A percentile compares a stretch with the other conserved stretches of the same genome.
Conservation (phyloP, 2,797 vertebrate species). For the Xenopus petersii region DNA sequence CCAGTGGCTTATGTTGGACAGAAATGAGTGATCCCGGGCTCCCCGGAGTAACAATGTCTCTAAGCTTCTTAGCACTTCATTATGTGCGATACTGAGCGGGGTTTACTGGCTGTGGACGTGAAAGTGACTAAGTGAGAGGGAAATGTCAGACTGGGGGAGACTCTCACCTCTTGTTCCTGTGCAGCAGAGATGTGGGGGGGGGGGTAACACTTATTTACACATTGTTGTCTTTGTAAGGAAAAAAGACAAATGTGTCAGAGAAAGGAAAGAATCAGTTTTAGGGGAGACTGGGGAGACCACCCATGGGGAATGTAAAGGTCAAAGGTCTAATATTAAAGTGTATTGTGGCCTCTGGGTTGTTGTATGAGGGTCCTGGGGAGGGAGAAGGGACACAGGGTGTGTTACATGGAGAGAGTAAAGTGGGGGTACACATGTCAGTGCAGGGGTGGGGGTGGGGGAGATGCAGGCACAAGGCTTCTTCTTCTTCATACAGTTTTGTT, state of each 20-base stretch:
- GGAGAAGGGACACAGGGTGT: no score
- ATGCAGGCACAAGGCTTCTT: slow-evolving; percentile 24
- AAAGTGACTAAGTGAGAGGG: slow-evolving; percentile 4
- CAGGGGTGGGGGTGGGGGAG: slow-evolving; percentile 14
- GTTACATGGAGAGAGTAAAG: not conserved
- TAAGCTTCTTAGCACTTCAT: slow-evolving; percentile 29
- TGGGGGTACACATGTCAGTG: slow-evolving; percentile 30
- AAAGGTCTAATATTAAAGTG: no score
- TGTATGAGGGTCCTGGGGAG: no score
- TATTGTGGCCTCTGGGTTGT: no score
- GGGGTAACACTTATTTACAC: no score
- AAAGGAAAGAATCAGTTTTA: no score
- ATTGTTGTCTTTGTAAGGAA: no score
- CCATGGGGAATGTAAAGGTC: no score
- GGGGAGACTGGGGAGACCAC: no score
- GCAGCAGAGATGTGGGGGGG: no score
- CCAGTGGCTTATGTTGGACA: not conserved
- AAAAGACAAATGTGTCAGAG: no score
- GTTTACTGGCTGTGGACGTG: slow-evolving; percentile 2
- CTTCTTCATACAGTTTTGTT: slow-evolving; percentile 20
- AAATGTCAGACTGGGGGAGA: not conserved
- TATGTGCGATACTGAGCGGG: slow-evolving; percentile 3
- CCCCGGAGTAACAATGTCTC: slow-evolving; percentile 1
- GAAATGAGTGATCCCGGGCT: not conserved
- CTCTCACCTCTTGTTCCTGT: no score